phyloP scores from a whole-genome alignment of 2,797 vertebrate species.

The Alectoris magna region DNA sequence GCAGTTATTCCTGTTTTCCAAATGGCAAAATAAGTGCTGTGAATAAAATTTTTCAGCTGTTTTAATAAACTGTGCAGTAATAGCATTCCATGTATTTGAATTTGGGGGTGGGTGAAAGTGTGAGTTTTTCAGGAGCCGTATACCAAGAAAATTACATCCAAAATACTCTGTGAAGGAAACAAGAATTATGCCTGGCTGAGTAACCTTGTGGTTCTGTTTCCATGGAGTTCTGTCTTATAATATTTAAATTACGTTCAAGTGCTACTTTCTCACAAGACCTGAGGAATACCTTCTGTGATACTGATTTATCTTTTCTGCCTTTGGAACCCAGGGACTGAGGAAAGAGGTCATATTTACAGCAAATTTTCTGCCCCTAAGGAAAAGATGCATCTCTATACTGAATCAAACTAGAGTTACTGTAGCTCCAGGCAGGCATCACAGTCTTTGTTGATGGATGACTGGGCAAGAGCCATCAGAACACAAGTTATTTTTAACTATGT shows the following conservation, averaged over 20 bases:
- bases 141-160: neutral
- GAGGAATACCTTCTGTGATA: neutral
- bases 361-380: neutral
- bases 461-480: neutral
- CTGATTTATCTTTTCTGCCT: neutral
- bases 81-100: neutral
- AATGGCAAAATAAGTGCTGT: neutral
- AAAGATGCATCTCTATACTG: neutral
- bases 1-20: neutral
- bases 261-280: neutral
- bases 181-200: neutral
- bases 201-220: neutral
- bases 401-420: neutral
- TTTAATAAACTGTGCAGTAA: neutral
- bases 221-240: neutral
- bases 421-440: neutral
- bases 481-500: neutral
- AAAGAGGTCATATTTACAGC: neutral
- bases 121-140: neutral
- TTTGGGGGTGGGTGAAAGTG: neutral
- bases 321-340: neutral
- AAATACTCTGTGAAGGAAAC: neutral
- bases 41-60: neutral
- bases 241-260: neutral
- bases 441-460: neutral